A percentile compares a stretch with the other conserved stretches of the same genome.
Conservation (phyloP, 92 coral and sea anemone genomes). For the Porites evermanni region DNA sequence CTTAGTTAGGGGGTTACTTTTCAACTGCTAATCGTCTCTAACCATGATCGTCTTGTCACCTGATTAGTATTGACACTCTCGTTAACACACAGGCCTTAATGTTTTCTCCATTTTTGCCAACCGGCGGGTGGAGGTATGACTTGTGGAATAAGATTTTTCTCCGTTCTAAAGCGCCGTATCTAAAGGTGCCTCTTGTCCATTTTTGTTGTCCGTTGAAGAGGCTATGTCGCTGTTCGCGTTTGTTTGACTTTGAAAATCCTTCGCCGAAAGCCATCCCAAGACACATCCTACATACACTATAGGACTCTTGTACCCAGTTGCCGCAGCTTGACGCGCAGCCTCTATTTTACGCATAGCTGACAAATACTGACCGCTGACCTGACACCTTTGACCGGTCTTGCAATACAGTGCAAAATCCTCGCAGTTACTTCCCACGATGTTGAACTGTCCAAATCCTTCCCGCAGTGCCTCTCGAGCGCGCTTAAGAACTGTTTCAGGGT, state of each 20-base stretch:
- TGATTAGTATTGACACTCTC: too few species aligned
- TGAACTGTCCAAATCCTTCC: slow-evolving; percentile 94
- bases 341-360: slow-evolving; percentile 88
- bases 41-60: too few species aligned
- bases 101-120: too few species aligned
- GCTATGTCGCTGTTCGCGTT: not conserved
- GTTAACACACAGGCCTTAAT: too few species aligned
- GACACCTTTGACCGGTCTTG: slow-evolving; percentile 93
- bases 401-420: slow-evolving; percentile 96
- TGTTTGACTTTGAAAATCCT: slow-evolving; percentile 60
- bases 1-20: too few species aligned
- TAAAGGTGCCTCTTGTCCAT: not conserved
- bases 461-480: slow-evolving; percentile 74
- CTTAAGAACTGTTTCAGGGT: slow-evolving; percentile 60
- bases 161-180: slow-evolving; percentile 1
- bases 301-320: slow-evolving; percentile 90
- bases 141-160: not conserved
- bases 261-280: slow-evolving; percentile 88
- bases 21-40: too few species aligned
- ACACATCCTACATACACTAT: slow-evolving; percentile 95
- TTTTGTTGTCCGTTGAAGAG: not conserved
- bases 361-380: slow-evolving; percentile 86
- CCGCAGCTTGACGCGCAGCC: slow-evolving; percentile 89
- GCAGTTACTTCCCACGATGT: slow-evolving; percentile 94
- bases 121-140: too few species aligned